phyloP scores from a whole-genome alignment of 2,797 vertebrate genomes.

The Acrossocheilus fasciatus region DNA sequence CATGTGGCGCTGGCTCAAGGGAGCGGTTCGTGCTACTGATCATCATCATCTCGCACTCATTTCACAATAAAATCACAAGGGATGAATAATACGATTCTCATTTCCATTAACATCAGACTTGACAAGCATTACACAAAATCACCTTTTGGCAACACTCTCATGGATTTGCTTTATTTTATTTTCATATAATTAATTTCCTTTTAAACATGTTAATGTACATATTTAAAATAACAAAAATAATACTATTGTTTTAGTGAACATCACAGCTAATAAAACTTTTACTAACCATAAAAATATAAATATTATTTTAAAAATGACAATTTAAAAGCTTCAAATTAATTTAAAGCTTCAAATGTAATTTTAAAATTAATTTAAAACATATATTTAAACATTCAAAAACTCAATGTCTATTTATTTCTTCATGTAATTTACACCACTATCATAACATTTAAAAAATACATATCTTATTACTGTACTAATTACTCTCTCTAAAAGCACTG shows the following conservation, averaged over 20 bases:
- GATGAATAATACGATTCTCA: constrained; percentile 29
- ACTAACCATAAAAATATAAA: background rate
- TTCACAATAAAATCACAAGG: constrained; percentile 3
- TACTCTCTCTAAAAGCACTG: background rate
- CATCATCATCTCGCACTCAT: constrained; percentile 38
- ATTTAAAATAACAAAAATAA: background rate
- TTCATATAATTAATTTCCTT: background rate
- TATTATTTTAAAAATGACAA: background rate
- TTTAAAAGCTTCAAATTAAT: background rate
- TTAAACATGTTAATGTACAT: background rate
- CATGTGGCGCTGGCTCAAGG: constrained; percentile 1
- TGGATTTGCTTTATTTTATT: background rate
- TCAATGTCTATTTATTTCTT: background rate
- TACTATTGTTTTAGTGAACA: no score
- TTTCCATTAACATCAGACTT: constrained; percentile 1
- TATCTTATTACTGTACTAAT: background rate
- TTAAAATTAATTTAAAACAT: background rate
- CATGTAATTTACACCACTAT: background rate
- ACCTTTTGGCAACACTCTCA: background rate
- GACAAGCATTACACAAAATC: background rate
- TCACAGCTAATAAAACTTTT: background rate
- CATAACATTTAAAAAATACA: background rate
- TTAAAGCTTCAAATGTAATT: background rate
- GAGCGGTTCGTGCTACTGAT: constrained; percentile 22
- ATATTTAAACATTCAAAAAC: background rate